Percentiles rank a stretch among this genome's conserved stretches.
phyloP scores from a whole-genome alignment of 1,140 invertebrate species.

The Nymphalis io region DNA sequence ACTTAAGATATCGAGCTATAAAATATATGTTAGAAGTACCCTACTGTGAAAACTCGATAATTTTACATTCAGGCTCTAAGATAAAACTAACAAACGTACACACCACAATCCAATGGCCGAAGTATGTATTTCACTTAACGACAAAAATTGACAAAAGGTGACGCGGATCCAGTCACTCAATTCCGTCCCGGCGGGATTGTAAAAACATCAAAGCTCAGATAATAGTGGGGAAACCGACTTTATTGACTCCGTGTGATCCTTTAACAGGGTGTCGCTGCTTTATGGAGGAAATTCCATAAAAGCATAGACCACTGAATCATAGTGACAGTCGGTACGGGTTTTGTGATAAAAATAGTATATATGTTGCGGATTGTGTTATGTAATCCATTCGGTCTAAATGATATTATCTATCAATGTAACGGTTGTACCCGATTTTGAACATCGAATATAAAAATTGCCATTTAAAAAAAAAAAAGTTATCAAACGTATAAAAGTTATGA shows the following conservation, averaged over 20 bases:
- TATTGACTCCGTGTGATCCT: slow-evolving; percentile 54
- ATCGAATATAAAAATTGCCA: no score
- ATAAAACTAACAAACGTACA: not conserved
- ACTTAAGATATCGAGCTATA: slow-evolving; percentile 8
- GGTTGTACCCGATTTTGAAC: not conserved
- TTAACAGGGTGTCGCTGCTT: slow-evolving; percentile 3
- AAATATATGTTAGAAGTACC: not conserved
- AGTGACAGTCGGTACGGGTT: not conserved
- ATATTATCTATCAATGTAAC: not conserved
- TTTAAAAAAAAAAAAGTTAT: no score
- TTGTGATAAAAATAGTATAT: not conserved
- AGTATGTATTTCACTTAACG: slow-evolving; percentile 17
- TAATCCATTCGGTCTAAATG: no score
- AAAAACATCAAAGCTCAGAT: slow-evolving; percentile 58
- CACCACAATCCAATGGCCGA: not conserved
- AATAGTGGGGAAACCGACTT: slow-evolving; percentile 56
- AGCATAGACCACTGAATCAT: not conserved
- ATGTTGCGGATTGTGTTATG: not conserved
- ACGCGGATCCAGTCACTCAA: slow-evolving; percentile 8
- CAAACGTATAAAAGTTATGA: no score
- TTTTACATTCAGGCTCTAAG: slow-evolving; percentile 12
- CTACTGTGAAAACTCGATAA: not conserved
- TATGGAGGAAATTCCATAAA: slow-evolving; percentile 26
- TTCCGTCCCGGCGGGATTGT: slow-evolving; percentile 39
- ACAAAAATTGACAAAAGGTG: slow-evolving; percentile 21